Percentiles rank a stretch among this genome's conserved stretches.
These are phyloP conservation scores for Spilarctia lutea DNA, from an alignment of 2,888 invertebrate species.

Conservation along the genomic window DNA sequence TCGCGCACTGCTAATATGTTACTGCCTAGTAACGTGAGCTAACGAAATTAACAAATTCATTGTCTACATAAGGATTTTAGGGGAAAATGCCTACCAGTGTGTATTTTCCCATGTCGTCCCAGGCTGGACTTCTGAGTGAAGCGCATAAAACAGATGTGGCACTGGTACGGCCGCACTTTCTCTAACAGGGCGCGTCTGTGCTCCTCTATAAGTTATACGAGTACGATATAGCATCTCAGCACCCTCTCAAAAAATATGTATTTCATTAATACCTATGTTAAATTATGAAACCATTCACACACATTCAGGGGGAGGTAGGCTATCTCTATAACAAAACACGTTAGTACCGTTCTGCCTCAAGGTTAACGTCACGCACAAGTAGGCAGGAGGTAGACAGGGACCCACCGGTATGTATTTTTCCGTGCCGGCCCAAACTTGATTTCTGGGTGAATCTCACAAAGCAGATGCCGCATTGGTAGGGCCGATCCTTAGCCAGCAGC, in stretches of 20 bases:
- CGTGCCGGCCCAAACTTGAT: constrained; percentile 89
- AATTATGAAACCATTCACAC: constrained; percentile 74
- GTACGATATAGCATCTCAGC: constrained; percentile 83
- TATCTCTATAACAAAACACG: constrained; percentile 59
- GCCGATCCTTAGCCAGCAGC: constrained; percentile 83
- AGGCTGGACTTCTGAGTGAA: constrained; percentile 92
- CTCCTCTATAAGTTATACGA: constrained; percentile 87
- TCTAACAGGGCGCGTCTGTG: constrained; percentile 88
- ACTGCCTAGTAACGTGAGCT: constrained; percentile 80
- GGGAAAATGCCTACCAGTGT: constrained; percentile 88
- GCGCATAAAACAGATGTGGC: constrained; percentile 90
- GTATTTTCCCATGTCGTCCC: constrained; percentile 91
- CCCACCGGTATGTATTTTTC: constrained; percentile 88
- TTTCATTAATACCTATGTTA: constrained; percentile 69
- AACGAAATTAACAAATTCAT: constrained; percentile 76
- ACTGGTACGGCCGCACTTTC: constrained; percentile 89
- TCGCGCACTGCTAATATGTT: constrained; percentile 67
- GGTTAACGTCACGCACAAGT: constrained; percentile 73
- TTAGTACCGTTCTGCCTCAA: constrained; percentile 80
- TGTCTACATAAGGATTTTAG: constrained; percentile 85
- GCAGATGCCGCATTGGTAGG: constrained; percentile 89
- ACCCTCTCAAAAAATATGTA: constrained; percentile 74
- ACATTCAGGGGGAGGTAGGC: constrained; percentile 84
- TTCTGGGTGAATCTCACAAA: constrained; percentile 89
- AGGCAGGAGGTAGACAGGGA: constrained; percentile 69